A percentile compares a stretch with the other conserved stretches of the same genome.
Evolutionary conservation across 2,113 vertebrate species (phyloP).

Genomic region (Empidonax alnorum): DNA sequence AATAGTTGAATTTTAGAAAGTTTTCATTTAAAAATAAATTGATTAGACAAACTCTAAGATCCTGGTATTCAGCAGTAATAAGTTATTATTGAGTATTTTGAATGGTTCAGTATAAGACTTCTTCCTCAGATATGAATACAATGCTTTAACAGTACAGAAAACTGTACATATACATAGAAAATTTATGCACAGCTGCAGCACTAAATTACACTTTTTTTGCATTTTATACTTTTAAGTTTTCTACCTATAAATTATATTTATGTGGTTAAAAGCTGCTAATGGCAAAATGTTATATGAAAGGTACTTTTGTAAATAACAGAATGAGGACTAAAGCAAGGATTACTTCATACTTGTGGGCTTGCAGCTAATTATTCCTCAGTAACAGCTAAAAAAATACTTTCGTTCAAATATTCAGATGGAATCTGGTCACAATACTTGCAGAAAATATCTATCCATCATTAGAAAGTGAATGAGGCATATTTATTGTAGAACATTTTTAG

Average conservation of each 20-base stretch:
- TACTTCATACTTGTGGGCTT: not conserved
- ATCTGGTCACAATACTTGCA: not conserved
- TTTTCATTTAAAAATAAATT: not conserved
- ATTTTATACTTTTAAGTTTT: not conserved
- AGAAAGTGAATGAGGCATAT: not conserved
- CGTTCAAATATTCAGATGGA: not conserved
- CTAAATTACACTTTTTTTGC: not conserved
- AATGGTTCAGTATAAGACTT: not conserved
- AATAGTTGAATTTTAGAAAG: not conserved
- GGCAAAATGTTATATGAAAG: not conserved
- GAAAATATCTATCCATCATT: not conserved
- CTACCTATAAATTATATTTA: not conserved
- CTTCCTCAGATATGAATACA: not conserved
- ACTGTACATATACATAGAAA: not conserved
- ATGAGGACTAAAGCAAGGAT: not conserved
- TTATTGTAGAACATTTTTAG: not conserved
- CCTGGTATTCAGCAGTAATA: not conserved
- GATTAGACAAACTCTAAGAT: not conserved
- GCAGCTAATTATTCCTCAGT: not conserved
- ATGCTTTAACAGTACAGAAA: not conserved
- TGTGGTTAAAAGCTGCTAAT: not conserved
- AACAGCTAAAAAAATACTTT: not conserved
- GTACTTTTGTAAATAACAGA: not conserved
- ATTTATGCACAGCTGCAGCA: not conserved
- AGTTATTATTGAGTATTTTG: not conserved